Evolutionary conservation across 2,888 invertebrate species (phyloP), one percentile per base, ranked within the genome.

Genomic region (Tenthredo distinguenda): DNA sequence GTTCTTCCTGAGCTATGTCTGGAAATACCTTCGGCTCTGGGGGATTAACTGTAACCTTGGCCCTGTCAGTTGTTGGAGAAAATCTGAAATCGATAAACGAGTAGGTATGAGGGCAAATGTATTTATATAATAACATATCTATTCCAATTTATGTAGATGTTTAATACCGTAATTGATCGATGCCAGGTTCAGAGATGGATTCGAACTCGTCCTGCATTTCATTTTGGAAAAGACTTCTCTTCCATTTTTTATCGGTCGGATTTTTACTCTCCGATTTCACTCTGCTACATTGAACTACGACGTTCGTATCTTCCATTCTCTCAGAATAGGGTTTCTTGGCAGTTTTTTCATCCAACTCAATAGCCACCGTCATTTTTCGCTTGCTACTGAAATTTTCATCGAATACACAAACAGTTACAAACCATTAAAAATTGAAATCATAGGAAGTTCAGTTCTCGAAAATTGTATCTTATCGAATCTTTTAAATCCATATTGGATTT

Each of bases 51-150:
- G 3, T 10, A 37, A 21, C 81, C 37, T 40, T 21, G 12, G 40
- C n/a, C 62, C n/a, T n/a, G 40, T 21, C 62, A 58, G 40, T 40
- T 21, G n/a, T 81, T 37, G 81, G 81, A 3, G 81, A 81, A 37
- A 81, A 81, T 81, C 81, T 81, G 58, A 37, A 81, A 81, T 81
- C 81, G 74, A 77, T 77, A 26, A 55, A 77, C 18, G 50, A 31
- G n/a, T 55, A 55, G 12, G 34, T 9, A 26, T 31, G 1, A 9
- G 31, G 4, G 77, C 34, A 31, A 55, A n/a, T 12, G 18, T 34
- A 77, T 50, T 43, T 43, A 43, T 43, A 21, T 12, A 12, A 12
- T 26, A 47, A 12, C 9, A 34, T 26, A 26, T 77, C 2, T 40
- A 40, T 40, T 77, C 34, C 26, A 31, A 55, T 47, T 47, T 26